Percentiles rank a stretch among this genome's conserved stretches.
These are phyloP conservation scores for Magallana nippona DNA, from an alignment of 2,888 invertebrate genomes.

Conservation along the genomic window DNA sequence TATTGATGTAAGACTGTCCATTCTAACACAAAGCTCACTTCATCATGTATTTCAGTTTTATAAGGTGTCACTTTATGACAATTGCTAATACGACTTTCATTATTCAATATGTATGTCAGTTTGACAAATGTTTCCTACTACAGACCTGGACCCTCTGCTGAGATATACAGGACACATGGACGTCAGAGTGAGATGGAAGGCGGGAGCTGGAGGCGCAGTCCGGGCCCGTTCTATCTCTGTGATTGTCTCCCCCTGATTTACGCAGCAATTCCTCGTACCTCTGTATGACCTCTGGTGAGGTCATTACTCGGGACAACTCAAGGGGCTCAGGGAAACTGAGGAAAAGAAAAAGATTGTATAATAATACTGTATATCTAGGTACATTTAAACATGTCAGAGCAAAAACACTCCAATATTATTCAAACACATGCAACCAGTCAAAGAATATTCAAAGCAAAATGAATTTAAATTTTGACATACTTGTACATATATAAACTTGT, in stretches of 20 bases:
- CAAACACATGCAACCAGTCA: too few relatives aligned
- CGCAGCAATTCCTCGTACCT: conserved; percentile 57
- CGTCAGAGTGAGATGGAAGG: conserved; percentile 79
- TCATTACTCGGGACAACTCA: conserved; percentile 33
- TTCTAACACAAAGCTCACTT: too few relatives aligned
- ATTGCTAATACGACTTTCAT: too few relatives aligned
- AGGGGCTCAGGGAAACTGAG: conserved; percentile 44
- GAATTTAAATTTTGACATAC: too few relatives aligned
- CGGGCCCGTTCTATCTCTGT: conserved; percentile 65
- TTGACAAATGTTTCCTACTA: neutral
- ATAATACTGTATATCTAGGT: neutral
- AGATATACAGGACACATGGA: conserved; percentile 75
- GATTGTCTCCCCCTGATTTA: conserved; percentile 63
- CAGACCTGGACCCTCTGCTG: conserved; percentile 73
- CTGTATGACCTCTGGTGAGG: conserved; percentile 54
- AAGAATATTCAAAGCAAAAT: too few relatives aligned
- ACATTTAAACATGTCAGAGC: neutral
- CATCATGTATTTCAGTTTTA: too few relatives aligned
- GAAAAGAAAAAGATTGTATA: conserved; percentile 8
- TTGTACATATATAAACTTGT: too few relatives aligned
- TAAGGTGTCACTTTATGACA: too few relatives aligned
- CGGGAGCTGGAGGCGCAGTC: conserved; percentile 77
- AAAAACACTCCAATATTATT: too few relatives aligned
- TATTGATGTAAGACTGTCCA: too few relatives aligned
- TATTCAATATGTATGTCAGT: too few relatives aligned